Evolutionary conservation across 2,797 vertebrate genomes (phyloP), one percentile per base, ranked within the genome.

Genomic region (Phoxinus dragarum): DNA sequence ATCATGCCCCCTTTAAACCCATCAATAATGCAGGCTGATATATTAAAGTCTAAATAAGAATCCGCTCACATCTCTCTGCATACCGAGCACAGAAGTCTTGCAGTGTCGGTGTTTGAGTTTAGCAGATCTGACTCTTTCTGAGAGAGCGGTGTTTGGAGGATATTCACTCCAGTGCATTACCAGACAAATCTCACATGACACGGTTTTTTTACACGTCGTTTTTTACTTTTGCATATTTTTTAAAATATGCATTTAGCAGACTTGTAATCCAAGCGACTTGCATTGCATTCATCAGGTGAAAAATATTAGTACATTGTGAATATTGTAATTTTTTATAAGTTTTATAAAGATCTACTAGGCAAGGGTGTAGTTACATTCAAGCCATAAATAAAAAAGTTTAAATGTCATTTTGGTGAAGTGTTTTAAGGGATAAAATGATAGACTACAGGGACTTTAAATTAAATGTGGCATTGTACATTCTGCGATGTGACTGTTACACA

Each of bases 1-100:
- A 93, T 86, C 85, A 93, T 87, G 59, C 61, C 84, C 71, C 88
- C 90, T 87, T 91, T 92, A 94, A 94, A 93, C 89, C 90, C 92
- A 93, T 95, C 94, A 95, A 95, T 95, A 95, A 94, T 93, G 90
- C 90, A 91, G 86, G 61, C 80, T 92, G 93, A 94, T 94, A 94
- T 94, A 94, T 95, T 93, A 94, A 90, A 94, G 92, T 83, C 74
- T 68, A 80, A 84, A 86, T 81, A 88, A 87, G 84, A 84, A 52
- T 49, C 76, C 71, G 75, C 83, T 77, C 75, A 31, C 66, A 69
- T 79, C 66, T 59, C 64, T 59, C 66, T 47, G 66, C 49, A 72
- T 49, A 36, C 27, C 11, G 27, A 5, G 31, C 3, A 52, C 6
- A 23, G 40, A 79, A 14, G 19, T 42, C 66, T n/a, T 10, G 64